Conservation (phyloP, 1,140 invertebrate species). For the Gryllus bimaculatus region DNA sequence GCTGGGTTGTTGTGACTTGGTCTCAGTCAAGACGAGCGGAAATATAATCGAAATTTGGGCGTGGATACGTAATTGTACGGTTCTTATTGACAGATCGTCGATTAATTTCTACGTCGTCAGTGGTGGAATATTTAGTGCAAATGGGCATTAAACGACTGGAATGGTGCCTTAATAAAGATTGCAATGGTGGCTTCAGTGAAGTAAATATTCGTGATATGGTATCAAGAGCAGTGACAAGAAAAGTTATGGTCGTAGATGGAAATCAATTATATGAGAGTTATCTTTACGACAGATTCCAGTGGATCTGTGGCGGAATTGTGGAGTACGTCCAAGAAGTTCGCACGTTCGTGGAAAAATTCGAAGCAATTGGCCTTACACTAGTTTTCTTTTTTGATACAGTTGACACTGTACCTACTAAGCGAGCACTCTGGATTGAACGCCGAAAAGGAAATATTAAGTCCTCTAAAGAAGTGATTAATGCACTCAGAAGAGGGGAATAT, state of each 20-base stretch:
- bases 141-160: no score
- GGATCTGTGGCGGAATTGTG: not conserved
- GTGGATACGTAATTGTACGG: no score
- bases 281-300: not conserved
- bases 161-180: no score
- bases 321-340: not conserved
- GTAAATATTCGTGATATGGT: no score
- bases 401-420: not conserved
- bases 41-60: no score
- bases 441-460: not conserved
- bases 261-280: not conserved
- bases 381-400: not conserved
- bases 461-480: not conserved
- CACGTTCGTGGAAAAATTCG: not conserved
- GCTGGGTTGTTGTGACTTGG: no score
- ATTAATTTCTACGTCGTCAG: no score
- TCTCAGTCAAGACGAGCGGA: no score
- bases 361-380: not conserved
- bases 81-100: no score
- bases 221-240: not conserved
- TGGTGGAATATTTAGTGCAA: no score
- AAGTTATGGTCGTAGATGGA: not conserved
- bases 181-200: no score
- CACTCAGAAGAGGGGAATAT: not conserved
- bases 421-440: not conserved